Evolutionary conservation across 2,888 invertebrate genomes (phyloP), one percentile per base, ranked within the genome.

Genomic region (Smittia sp.): DNA sequence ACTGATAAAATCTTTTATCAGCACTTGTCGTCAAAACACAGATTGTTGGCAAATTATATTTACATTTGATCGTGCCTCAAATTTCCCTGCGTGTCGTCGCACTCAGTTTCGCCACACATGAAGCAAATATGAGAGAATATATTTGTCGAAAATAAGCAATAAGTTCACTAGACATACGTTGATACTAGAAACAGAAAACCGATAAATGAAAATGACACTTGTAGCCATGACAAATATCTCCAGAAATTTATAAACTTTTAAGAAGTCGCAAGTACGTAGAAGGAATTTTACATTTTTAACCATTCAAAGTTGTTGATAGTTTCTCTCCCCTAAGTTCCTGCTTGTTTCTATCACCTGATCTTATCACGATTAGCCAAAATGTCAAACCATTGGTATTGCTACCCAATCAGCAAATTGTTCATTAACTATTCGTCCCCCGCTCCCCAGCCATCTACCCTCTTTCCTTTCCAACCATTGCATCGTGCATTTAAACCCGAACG

Each of bases 221-320:
- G 58, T 58, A 24, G 24, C 46, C 46, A 46, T n/a, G 46, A 46
- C 46, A 46, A 46, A 46, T 11, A 11, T 46, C 46, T 46, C 46
- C 46, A 15, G 46, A 46, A 46, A 46, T 46, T 46, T 15, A 46
- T 15, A 46, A 46, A 46, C 46, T 46, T 46, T 46, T 46, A 46
- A 46, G 46, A 24, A 58, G 13, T 24, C 58, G 58, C 58, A 58
- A 58, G 58, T 58, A 58, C 58, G 58, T 58, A 58, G 58, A 20
- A 46, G 46, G 46, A 46, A 46, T 46, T 46, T 46, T 46, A 46
- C 46, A 46, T 46, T 46, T 46, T 46, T 46, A 46, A 46, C n/a
- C 46, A 46, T 46, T 46, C 46, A 15, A 46, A 46, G 46, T 46
- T 46, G 46, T 46, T 46, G 46, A 46, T 46, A 46, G 46, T 46